These are phyloP conservation scores for Lycodopsis pacificus DNA, from an alignment of 2,797 vertebrate species.

Conservation along the genomic window DNA sequence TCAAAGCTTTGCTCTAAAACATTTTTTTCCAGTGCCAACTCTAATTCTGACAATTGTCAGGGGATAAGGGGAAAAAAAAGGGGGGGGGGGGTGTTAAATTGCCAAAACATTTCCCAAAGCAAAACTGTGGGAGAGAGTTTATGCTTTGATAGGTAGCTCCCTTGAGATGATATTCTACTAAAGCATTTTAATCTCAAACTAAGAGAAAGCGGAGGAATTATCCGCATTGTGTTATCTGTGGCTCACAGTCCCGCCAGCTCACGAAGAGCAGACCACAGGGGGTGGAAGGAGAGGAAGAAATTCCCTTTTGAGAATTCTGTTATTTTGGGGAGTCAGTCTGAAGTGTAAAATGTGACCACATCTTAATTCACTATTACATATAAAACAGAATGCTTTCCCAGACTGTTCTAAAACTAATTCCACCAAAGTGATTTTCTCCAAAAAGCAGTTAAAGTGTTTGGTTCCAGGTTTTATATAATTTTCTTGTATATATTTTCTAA, in stretches of 20 bases:
- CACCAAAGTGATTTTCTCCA: slow-evolving; percentile 29
- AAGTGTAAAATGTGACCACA: slow-evolving; percentile 52
- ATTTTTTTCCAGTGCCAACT: slow-evolving; percentile 44
- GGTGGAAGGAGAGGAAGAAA: slow-evolving; percentile 31
- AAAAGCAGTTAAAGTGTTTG: slow-evolving; percentile 16
- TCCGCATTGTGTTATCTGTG: slow-evolving; percentile 76
- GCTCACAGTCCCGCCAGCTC: slow-evolving; percentile 70
- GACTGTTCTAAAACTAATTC: slow-evolving; percentile 29
- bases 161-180: slow-evolving; percentile 74
- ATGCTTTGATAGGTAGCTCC: slow-evolving; percentile 76
- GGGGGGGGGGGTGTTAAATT: slow-evolving; percentile 53
- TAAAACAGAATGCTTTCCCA: slow-evolving; percentile 21
- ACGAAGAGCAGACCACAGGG: slow-evolving; percentile 70
- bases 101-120: slow-evolving; percentile 61
- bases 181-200: slow-evolving; percentile 73
- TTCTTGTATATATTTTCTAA: slow-evolving; percentile 29
- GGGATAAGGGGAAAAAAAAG: not conserved
- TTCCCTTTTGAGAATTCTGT: slow-evolving; percentile 42
- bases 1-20: slow-evolving; percentile 43
- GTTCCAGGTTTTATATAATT: slow-evolving; percentile 46
- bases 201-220: slow-evolving; percentile 73
- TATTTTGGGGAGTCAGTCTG: slow-evolving; percentile 33
- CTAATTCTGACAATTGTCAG: slow-evolving; percentile 59
- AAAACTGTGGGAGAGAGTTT: slow-evolving; percentile 52
- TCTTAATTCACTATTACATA: slow-evolving; percentile 43